These are phyloP conservation scores for Pygoscelis antarcticus DNA, from an alignment of 2,113 vertebrate genomes.

Conservation along the genomic window DNA sequence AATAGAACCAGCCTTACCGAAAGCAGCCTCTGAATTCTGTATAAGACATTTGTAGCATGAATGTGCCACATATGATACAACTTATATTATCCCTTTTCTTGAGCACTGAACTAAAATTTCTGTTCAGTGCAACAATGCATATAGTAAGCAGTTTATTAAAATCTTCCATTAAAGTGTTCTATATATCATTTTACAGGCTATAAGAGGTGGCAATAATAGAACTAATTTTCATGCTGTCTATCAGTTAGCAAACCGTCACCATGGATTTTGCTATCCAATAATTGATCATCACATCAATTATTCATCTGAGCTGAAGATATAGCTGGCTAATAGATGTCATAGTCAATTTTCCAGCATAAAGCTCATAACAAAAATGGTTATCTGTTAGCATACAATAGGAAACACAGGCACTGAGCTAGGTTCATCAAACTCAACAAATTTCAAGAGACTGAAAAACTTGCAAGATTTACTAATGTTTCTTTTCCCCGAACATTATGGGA, in stretches of 20 bases:
- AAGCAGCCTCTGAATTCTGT: background rate
- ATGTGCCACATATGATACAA: fast-evolving
- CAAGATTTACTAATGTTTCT: background rate
- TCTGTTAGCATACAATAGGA: background rate
- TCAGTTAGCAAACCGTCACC: background rate
- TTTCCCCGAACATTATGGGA: background rate
- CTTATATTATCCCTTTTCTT: background rate
- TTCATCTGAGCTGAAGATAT: background rate
- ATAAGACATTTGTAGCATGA: background rate
- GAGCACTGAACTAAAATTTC: background rate
- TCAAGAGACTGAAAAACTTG: background rate
- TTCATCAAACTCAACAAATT: background rate
- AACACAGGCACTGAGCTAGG: background rate
- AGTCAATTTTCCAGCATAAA: background rate
- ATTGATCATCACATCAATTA: background rate
- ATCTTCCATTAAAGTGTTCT: background rate
- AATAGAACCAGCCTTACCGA: background rate
- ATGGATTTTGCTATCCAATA: background rate
- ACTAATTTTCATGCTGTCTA: slow-evolving; percentile 1
- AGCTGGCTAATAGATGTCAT: background rate
- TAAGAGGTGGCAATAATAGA: background rate
- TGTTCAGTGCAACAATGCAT: background rate
- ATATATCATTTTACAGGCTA: background rate
- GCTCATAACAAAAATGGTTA: background rate
- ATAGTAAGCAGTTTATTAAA: background rate